Conservation (phyloP, 2,888 invertebrate genomes). For the Acleris emargana region DNA sequence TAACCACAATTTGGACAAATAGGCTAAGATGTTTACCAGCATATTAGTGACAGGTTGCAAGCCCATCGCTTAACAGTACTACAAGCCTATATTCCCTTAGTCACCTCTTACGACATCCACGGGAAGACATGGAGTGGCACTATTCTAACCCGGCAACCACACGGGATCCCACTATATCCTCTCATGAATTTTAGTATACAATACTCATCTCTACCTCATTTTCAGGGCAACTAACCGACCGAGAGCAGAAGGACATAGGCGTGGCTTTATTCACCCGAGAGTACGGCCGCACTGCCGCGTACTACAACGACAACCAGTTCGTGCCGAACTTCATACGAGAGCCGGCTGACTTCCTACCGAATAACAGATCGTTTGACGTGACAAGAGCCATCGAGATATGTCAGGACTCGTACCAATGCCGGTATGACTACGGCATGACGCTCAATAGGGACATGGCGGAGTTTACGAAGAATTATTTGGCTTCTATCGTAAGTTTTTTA, state of each 20-base stretch:
- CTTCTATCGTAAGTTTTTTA: conserved; percentile 82
- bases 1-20: too few species aligned
- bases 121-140: too few species aligned
- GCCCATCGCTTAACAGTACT: too few species aligned
- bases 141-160: too few species aligned
- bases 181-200: too few species aligned
- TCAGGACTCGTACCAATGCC: conserved; percentile 92
- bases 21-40: too few species aligned
- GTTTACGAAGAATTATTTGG: conserved; percentile 92
- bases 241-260: conserved; percentile 88
- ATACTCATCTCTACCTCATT: conserved; percentile 6
- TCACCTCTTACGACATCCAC: too few species aligned
- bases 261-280: conserved; percentile 91
- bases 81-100: too few species aligned
- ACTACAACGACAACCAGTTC: conserved; percentile 91
- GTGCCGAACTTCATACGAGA: conserved; percentile 88
- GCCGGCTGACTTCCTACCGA: conserved; percentile 89
- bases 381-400: conserved; percentile 88
- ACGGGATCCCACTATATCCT: too few species aligned
- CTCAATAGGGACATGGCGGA: conserved; percentile 93
- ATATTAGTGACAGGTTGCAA: too few species aligned
- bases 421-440: conserved; percentile 94
- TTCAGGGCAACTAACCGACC: conserved; percentile 91
- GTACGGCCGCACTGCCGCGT: conserved; percentile 91
- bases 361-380: conserved; percentile 87